phyloP scores from a whole-genome alignment of 1,140 invertebrate species.

The Hylyphantes graminicola region DNA sequence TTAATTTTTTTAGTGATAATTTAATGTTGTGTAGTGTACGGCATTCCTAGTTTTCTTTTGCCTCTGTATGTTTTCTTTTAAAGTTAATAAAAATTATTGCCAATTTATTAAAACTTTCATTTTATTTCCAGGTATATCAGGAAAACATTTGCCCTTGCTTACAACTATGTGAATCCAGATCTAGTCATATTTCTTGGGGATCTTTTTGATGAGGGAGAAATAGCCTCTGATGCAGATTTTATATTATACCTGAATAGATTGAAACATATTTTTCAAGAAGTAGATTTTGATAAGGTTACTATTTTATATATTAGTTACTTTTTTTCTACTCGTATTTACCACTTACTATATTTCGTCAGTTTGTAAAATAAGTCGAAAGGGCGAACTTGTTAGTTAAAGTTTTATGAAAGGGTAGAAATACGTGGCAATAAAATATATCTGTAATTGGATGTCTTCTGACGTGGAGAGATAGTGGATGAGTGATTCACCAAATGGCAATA shows the following conservation, averaged over 20 bases:
- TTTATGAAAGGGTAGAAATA: too few relatives aligned
- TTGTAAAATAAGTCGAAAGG: not conserved
- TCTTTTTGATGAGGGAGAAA: slow-evolving; percentile 90
- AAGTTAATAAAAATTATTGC: too few relatives aligned
- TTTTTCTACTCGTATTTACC: too few relatives aligned
- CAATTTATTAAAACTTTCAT: not conserved
- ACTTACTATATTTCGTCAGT: not conserved
- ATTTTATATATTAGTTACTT: not conserved
- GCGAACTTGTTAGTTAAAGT: too few relatives aligned
- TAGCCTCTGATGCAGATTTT: slow-evolving; percentile 76
- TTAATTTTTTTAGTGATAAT: too few relatives aligned
- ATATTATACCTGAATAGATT: slow-evolving; percentile 78
- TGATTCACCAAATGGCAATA: too few relatives aligned
- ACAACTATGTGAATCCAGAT: slow-evolving; percentile 81
- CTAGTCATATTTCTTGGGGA: slow-evolving; percentile 91
- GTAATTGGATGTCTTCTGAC: too few relatives aligned
- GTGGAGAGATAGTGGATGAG: too few relatives aligned
- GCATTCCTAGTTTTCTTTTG: too few relatives aligned
- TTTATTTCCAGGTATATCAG: slow-evolving; percentile 77
- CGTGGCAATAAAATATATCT: too few relatives aligned
- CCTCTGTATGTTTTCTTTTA: too few relatives aligned
- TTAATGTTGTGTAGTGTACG: too few relatives aligned
- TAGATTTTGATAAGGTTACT: slow-evolving; percentile 49
- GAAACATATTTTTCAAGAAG: slow-evolving; percentile 73
- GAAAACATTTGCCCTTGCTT: slow-evolving; percentile 80